Evolutionary conservation across 2,113 vertebrate genomes (phyloP), one percentile per base, ranked within the genome.

Genomic region (Oncorhynchus kisutch): DNA sequence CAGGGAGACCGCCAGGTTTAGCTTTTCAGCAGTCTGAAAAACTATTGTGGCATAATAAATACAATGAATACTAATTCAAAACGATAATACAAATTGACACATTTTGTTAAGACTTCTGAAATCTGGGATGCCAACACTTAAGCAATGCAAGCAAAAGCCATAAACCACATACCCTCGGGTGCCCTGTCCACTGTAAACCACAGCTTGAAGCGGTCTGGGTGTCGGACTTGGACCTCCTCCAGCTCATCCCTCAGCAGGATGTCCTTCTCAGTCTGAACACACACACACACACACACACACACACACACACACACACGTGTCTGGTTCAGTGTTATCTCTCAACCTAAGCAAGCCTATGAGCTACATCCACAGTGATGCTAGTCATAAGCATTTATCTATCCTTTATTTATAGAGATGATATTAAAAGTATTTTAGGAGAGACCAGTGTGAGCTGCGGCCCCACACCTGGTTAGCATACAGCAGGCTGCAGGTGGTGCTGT

Each of bases 401-500:
- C 59, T 62, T 62, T n/a, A 62, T 62, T 62, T 62, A n/a, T 22
- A 16, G n/a, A 62, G 3, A 62, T 22, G 39, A 39, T 27, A 9
- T 34, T 20, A 14, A 20, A 20, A 34, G 14, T 34, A 0, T 29
- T 31, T 67, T 6, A 34, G 31, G 29, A 67, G 27, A 68, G 31
- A 27, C 5, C 24, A 29, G 16, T 31, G 9, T 31, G 29, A 25
- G 24, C 25, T 13, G 5, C 11, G 13, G 51, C n/a, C 6, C 84
- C 89, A 70, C 59, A 94, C 93, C 92, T 94, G 93, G 81, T 94
- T 94, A 60, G 93, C 93, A 90, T 93, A 94, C 49, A 94, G 89
- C 78, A 94, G 88, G 72, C 70, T 88, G 81, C 93, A 94, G 62
- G 79, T 86, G 5, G 93, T 94, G 9, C 74, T 76, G 79, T 94